These are phyloP conservation scores for Indicator indicator DNA, from an alignment of 2,113 vertebrate genomes.

Conservation along the genomic window DNA sequence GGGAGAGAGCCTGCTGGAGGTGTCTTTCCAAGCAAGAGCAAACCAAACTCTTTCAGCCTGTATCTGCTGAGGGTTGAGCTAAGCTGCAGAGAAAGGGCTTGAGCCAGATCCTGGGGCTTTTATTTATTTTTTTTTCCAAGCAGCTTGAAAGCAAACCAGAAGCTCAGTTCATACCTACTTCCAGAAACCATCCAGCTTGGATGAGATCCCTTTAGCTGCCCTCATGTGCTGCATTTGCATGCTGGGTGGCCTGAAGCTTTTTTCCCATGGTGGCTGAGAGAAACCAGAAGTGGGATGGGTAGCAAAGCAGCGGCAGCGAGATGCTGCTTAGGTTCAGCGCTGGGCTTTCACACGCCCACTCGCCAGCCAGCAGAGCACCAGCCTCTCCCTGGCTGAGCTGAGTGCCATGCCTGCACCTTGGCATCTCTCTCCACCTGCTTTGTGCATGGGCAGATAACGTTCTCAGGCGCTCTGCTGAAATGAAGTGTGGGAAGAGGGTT, in stretches of 20 bases:
- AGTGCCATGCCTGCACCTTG: neutral
- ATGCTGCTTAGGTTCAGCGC: neutral
- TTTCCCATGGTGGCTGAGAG: neutral
- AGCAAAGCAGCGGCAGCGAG: neutral
- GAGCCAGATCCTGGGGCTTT: rapidly evolving
- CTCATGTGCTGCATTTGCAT: neutral
- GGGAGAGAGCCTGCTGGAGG: neutral
- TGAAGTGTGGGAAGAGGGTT: neutral
- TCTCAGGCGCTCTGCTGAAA: neutral
- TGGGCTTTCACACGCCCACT: neutral
- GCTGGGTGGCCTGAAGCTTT: slow-evolving; percentile 44
- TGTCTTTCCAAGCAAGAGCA: neutral
- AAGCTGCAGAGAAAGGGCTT: neutral
- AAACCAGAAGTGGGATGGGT: slow-evolving; percentile 7
- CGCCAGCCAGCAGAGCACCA: neutral
- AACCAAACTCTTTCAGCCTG: neutral
- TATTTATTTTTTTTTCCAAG: neutral
- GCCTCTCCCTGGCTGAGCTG: neutral
- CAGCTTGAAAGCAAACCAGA: neutral
- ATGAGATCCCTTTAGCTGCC: slow-evolving; percentile 14
- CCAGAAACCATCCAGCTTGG: neutral
- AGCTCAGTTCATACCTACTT: neutral
- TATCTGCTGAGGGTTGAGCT: neutral
- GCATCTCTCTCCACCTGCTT: neutral
- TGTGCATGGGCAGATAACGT: neutral